Base-by-base conservation (phyloP, 2,888 invertebrate genomes). In the Cosmopolites sordidus region DNA sequence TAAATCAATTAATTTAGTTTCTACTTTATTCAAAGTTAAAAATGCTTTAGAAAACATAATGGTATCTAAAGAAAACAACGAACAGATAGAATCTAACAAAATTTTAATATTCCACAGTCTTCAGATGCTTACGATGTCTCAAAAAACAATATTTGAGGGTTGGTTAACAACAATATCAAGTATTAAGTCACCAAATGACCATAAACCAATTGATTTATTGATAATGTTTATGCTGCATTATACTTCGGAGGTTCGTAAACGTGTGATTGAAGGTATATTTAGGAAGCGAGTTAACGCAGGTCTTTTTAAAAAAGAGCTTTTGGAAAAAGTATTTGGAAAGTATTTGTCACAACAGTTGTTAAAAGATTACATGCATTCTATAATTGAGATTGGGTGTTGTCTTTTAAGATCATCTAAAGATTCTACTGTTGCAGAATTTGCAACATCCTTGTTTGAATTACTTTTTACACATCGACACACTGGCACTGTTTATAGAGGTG, bases 201-300 rank as follows among this genome's bases (percentile, higher is more conserved):
- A 82, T 56, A 84, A 83, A 72, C 78, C 86, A 1, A 76, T 89
- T 55, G 88, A 89, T 72, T 75, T 87, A 45, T 72, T 85, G 14
- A 75, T 87, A 58, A 69, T 88, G 14, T 67, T 86, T n/a, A 77
- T 86, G 61, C 71, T 86, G 15, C 80, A 83, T 60, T 77, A 81
- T n/a, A 77, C 78, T 45, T 76, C 79, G 48, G 80, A 80, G 64
- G 78, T 79, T 33, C 81, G 80, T 61, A 81, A 82, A 63, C 77
- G 78, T 56, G 77, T 77, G 60, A 77, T 86, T 14, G 84, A 87
- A 67, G 76, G 75, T 58, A 65, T 83, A 37, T 77, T 88, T 55
- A 80, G 79, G 64, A 82, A 83, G 58, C 80, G 82, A 59, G 78
- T 87, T 12, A 79, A 83, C 71, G 64, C 74, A 1, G 81, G 82